Base-by-base conservation (phyloP, 2,888 invertebrate species). In the Lasiommata megera region DNA sequence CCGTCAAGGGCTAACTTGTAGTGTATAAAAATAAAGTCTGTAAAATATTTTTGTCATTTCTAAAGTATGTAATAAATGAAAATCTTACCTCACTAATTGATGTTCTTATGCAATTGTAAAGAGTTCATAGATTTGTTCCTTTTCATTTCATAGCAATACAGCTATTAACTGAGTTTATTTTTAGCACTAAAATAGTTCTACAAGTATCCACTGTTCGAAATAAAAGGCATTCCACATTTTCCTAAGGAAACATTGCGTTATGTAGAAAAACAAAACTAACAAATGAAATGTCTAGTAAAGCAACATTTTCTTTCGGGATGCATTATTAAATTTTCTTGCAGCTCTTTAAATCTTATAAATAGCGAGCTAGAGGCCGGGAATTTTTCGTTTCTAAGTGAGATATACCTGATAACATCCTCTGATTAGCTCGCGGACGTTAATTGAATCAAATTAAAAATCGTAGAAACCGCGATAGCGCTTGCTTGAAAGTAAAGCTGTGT, bases 371-470 rank as follows among this genome's bases (percentile, higher is more conserved):
- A 40, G 16, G 40, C 11, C 6, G 9, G 11, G 11, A 6, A n/a
- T 18, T 40, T 40, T 40, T 40, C 17, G 11, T 16, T n/a, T n/a
- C n/a, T n/a, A 14, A 38, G 38, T 38, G 38, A 16, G 16, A 38
- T 38, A 38, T 16, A 38, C 38, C 23, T 23, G 5, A 2, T 16
- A 38, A 38, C 38, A 2, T 16, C 16, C 7, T 14, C 16, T 38
- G 38, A 38, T 16, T 38, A 38, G 38, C 38, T 7, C 14, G 23
- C 1, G 16, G 38, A 38, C 38, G 16, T 14, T 37, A 14, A 38
- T 38, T 16, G 38, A 38, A 38, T 38, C 38, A 16, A 38, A 38
- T 38, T 38, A 38, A 38, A 38, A 38, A 38, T 38, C 38, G 14
- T 9, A 7, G 14, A 7, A 38, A 38, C 14, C 16, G 16, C 16